Evolutionary conservation across 2,113 vertebrate species (phyloP), one percentile per base, ranked within the genome.

Genomic region (Heliornis fulica): DNA sequence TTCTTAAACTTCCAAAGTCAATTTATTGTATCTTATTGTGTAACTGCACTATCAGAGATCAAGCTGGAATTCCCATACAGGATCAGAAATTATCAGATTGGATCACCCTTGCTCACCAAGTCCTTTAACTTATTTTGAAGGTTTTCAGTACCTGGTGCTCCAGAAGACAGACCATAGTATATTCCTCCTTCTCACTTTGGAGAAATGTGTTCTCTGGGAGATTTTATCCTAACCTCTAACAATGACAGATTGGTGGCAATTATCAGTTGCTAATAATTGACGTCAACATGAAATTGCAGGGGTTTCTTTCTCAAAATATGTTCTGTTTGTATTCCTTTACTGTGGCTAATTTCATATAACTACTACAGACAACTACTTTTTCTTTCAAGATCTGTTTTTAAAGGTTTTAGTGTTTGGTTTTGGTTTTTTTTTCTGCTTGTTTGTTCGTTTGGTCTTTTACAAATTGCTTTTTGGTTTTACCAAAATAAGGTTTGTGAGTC

Each of bases 341-440:
- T 34, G 46, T 5, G 2, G 9, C 16, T 88, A 25, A 22, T 59
- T 83, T 72, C 31, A 40, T 78, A 50, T 36, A n/a, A n/a, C n/a
- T n/a, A 61, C 18, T 15, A 7, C 31, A 45, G 32, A 54, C 21
- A 82, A 22, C 3, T 21, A 5, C 19, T 81, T 77, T 87, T 28
- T 36, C 13, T 61, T 74, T 70, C 50, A 91, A 75, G 29, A 5
- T 31, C 29, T 41, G 15, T 25, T 82, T 57, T 34, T 13, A 22
- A 70, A 53, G 9, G 13, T 71, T 76, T 60, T 54, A 26, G 7
- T 28, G 3, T 50, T 68, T 19, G 17, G 3, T 50, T 68, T 19
- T 14, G 6, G 2, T 0, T 4, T 17, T 5, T 45, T 45, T 45
- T 6, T 46, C 21, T 46, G 45, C 11, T 46, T 46, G 45, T 46